Percentiles rank a stretch among this genome's conserved stretches.
Evolutionary conservation across 2,888 invertebrate species (phyloP).

Genomic region (Exephanes ischioxanthus): DNA sequence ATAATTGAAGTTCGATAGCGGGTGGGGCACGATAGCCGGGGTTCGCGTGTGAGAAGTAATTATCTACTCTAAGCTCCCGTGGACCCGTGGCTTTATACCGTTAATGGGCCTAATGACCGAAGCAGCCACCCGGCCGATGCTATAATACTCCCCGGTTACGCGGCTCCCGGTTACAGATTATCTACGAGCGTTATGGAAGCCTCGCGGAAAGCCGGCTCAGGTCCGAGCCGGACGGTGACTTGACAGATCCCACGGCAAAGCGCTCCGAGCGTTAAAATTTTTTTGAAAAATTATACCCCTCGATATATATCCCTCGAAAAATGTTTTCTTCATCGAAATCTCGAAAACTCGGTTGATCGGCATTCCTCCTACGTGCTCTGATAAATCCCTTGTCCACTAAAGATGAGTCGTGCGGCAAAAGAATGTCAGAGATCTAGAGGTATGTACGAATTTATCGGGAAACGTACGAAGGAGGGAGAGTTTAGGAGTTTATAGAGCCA

Average conservation of each 20-base stretch:
- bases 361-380: too few species aligned
- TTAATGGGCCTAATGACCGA: conserved; percentile 24
- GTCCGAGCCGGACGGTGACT: neutral
- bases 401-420: neutral
- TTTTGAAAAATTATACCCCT: neutral
- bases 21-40: neutral
- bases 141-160: neutral
- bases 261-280: neutral
- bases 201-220: neutral
- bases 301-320: too few species aligned
- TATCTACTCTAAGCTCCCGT: conserved; percentile 23
- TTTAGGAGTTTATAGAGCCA: conserved; percentile 49
- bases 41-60: neutral
- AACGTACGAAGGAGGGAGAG: conserved; percentile 48
- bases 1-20: neutral
- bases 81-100: neutral
- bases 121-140: neutral
- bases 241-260: neutral
- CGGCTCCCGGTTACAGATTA: conserved; percentile 2
- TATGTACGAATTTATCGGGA: conserved; percentile 19
- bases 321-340: too few species aligned
- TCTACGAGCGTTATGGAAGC: neutral
- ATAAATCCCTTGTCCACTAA: neutral
- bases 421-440: neutral
- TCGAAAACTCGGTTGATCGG: too few species aligned